Base-by-base conservation (phyloP, 2,797 vertebrate species). In the Acestrorhynchus altus region DNA sequence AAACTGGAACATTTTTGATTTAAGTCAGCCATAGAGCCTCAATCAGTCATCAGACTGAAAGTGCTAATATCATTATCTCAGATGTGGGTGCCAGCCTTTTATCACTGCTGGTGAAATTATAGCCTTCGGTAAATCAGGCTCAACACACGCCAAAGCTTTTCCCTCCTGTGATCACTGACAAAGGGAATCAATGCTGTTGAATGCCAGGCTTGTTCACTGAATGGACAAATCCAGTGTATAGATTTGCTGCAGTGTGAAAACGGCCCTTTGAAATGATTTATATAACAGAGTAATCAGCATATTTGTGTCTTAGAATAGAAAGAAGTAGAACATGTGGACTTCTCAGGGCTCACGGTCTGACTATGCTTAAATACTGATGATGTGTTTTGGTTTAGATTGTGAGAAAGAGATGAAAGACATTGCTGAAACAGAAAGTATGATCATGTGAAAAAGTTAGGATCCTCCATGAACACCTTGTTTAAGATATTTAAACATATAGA, bases 241-340 rank as follows among this genome's bases (percentile, higher is more conserved):
- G 16, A 73, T 49, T 15, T 4, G 16, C 11, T 5, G 20, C 26
- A 46, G 18, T 35, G 54, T 52, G 66, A 44, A 60, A 42, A 20
- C 69, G 24, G 61, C 18, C 52, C n/a, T 61, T 54, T 40, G 10
- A 67, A 63, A 16, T 6, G n/a, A 35, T 67, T 66, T 26, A 71
- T 65, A 35, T 46, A 40, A 68, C 31, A 59, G 65, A 46, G 18
- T 44, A 52, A 70, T 73, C 10, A 67, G 13, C 76, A 79, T 70
- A 67, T 79, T 54, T 40, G 22, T 69, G 57, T 51, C 64, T 72
- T 16, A 20, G 15, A 59, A 42, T 59, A 60, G 49, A 28, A 22
- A n/a, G 57, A 64, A 20, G 20, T 22, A 73, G 67, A 78, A 26
- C 66, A 61, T 72, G 35, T 47, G 40, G 26, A 39, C 28, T 65